A percentile compares a stretch with the other conserved stretches of the same genome.
Conservation (phyloP, 1,140 invertebrate genomes). For the Lutraria rhynchaena region DNA sequence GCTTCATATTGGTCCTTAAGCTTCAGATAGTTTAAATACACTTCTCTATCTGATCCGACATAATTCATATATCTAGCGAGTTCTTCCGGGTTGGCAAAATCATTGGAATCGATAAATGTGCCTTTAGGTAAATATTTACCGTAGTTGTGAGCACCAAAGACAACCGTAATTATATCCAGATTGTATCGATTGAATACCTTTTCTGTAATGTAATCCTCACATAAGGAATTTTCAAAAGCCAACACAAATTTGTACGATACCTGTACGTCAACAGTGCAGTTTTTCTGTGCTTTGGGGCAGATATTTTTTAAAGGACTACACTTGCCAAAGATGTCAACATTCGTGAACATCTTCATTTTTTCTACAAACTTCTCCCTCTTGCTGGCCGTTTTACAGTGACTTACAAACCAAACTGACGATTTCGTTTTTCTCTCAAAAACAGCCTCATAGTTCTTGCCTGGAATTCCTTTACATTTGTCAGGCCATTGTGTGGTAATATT, state of each 20-base stretch:
- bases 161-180: background rate
- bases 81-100: background rate
- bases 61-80: conserved; percentile 11
- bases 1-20: background rate
- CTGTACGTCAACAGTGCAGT: background rate
- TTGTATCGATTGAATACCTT: conserved; percentile 89
- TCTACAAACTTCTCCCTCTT: conserved; percentile 23
- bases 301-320: background rate
- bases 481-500: background rate
- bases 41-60: background rate
- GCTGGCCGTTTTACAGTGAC: background rate
- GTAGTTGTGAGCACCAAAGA: conserved; percentile 6
- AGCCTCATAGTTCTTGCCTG: background rate
- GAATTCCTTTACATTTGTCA: background rate
- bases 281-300: background rate
- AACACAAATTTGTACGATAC: conserved; percentile 74
- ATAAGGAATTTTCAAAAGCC: conserved; percentile 92
- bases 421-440: background rate
- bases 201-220: conserved; percentile 97
- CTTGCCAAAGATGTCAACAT: conserved; percentile 4
- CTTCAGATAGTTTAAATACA: background rate
- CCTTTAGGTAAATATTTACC: background rate
- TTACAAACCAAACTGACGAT: background rate
- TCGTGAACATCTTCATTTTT: background rate
- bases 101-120: conserved; percentile 5